Evolutionary conservation across 2,888 invertebrate species (phyloP).

Genomic region (Drosophila cognata): DNA sequence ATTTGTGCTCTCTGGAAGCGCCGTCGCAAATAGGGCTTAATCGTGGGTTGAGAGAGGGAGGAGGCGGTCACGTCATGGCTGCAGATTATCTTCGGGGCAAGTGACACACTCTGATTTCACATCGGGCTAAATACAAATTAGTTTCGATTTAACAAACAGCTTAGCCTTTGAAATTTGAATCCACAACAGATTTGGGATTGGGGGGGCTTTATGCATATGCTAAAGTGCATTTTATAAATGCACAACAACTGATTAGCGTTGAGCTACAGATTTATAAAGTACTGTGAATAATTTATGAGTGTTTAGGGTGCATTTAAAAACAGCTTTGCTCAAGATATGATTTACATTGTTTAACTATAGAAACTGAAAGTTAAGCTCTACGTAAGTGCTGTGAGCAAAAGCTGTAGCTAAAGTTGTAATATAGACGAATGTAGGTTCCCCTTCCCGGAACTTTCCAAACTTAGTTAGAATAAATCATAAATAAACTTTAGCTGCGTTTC

Average conservation of each 20-base stretch:
- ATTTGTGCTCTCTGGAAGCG: constrained; percentile 51
- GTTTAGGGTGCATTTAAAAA: constrained; percentile 30
- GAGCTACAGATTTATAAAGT: constrained; percentile 55
- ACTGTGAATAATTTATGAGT: constrained; percentile 64
- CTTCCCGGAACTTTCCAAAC: neutral
- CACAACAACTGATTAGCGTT: constrained; percentile 68
- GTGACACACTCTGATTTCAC: constrained; percentile 63
- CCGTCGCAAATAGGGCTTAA: constrained; percentile 58
- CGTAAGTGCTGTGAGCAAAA: constrained; percentile 23
- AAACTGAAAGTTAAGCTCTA: constrained; percentile 40
- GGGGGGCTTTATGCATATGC: constrained; percentile 28
- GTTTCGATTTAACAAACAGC: constrained; percentile 62
- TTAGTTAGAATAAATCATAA: neutral
- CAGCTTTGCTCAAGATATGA: constrained; percentile 1
- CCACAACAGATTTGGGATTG: constrained; percentile 19
- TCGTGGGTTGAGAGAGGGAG: constrained; percentile 6
- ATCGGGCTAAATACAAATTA: constrained; percentile 58
- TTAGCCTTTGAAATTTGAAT: constrained; percentile 41
- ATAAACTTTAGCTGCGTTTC: neutral
- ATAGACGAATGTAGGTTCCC: neutral
- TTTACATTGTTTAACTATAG: constrained; percentile 11
- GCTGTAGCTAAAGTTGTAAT: constrained; percentile 7
- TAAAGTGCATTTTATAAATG: constrained; percentile 64
- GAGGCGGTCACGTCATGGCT: constrained; percentile 57
- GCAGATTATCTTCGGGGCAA: constrained; percentile 64